Percentiles rank a stretch among this genome's conserved stretches.
These are phyloP conservation scores for Xestia c-nigrum DNA, from an alignment of 2,888 invertebrate species.

Conservation along the genomic window DNA sequence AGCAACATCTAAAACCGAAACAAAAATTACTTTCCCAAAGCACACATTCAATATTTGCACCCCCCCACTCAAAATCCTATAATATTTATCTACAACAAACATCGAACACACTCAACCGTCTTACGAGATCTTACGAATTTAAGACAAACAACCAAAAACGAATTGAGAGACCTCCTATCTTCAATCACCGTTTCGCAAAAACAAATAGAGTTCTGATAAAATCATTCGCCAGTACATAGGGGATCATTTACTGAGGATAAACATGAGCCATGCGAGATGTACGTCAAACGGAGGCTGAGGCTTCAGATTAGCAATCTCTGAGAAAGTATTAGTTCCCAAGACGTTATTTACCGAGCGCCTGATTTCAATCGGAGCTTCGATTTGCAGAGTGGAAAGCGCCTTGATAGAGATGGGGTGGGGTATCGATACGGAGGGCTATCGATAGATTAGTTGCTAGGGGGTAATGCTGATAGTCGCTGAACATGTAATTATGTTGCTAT, in stretches of 20 bases:
- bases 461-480: too few species aligned
- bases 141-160: constrained; percentile 50
- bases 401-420: constrained; percentile 70
- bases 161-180: constrained; percentile 41
- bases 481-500: too few species aligned
- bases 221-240: constrained; percentile 53
- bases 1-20: background rate
- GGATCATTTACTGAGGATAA: constrained; percentile 67
- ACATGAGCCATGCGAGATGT: constrained; percentile 68
- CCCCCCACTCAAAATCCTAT: constrained; percentile 21
- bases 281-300: constrained; percentile 74
- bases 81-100: constrained; percentile 29
- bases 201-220: constrained; percentile 57
- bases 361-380: constrained; percentile 87
- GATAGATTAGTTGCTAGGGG: constrained; percentile 28
- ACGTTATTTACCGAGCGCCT: constrained; percentile 87
- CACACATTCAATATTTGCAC: background rate
- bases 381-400: constrained; percentile 78
- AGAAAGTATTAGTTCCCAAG: constrained; percentile 87
- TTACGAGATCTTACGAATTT: constrained; percentile 47
- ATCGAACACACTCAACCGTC: constrained; percentile 17
- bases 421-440: constrained; percentile 49
- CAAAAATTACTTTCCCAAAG: constrained; percentile 16
- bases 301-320: constrained; percentile 85
- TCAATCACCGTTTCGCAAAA: constrained; percentile 51